Base-by-base conservation (phyloP, 2,797 vertebrate species). In the Spinus olivaceus region DNA sequence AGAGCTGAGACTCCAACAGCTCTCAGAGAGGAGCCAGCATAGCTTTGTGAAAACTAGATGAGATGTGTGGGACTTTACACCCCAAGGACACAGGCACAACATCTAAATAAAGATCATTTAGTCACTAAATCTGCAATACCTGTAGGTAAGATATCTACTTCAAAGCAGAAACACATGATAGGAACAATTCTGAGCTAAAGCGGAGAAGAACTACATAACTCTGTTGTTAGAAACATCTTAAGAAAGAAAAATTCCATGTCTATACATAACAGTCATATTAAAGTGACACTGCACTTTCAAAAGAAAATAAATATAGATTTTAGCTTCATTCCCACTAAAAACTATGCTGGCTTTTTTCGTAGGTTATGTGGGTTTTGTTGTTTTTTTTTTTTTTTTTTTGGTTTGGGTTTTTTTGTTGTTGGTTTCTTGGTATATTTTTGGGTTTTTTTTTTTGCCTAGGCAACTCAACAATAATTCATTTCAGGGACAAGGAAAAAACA, bases 91-190 rank as follows among this genome's bases (percentile, higher is more conserved):
- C 8, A 51, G 67, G 33, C 49, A 44, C 56, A 73, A 86, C 80
- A 54, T 59, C 65, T 86, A 93, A 90, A 92, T 71, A 83, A 86
- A 90, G 88, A 85, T 41, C 50, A n/a, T 54, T 77, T 22, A 89
- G 78, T 65, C 73, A 89, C 81, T 95, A 79, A 49, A 63, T 85
- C 59, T 64, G 59, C 49, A 74, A 27, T 82, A 87, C 32, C 60
- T 89, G 32, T 50, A 83, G 46, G 59, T 39, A 86, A 74, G 53
- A 39, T 30, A 71, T 79, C 37, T 72, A 74, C 70, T 74, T 94
- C 39, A 92, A 93, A 88, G 83, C 42, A 92, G 42, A 39, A 74
- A 72, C 28, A 61, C 35, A 60, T 1, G 22, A 76, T 7, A 86
- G 42, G 35, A 79, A 69, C 28, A 72, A 61, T 37, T 91, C 33